phyloP scores from a whole-genome alignment of 1,140 invertebrate genomes.

The Heliconius himera region DNA sequence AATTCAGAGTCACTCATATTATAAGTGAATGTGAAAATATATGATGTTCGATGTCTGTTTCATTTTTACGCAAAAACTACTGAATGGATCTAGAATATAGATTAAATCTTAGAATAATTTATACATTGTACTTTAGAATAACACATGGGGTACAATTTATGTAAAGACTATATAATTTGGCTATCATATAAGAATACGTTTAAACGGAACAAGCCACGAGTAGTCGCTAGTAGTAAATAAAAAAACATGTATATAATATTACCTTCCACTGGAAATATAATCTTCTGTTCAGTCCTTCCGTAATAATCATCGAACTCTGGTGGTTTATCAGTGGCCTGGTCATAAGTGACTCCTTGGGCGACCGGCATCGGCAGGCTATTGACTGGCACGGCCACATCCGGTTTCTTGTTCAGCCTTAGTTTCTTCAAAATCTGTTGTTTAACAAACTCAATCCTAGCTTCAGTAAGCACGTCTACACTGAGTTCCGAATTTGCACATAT shows the following conservation, averaged over 20 bases:
- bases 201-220: too few species aligned
- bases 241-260: slow-evolving; percentile 19
- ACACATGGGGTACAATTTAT: too few species aligned
- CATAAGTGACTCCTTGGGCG: slow-evolving; percentile 83
- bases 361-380: slow-evolving; percentile 86
- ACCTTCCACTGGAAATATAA: slow-evolving; percentile 90
- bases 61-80: too few species aligned
- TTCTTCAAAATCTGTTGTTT: slow-evolving; percentile 92
- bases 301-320: slow-evolving; percentile 87
- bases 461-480: slow-evolving; percentile 68
- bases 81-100: too few species aligned
- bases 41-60: too few species aligned
- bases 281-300: slow-evolving; percentile 89
- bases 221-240: not conserved
- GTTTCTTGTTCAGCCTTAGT: slow-evolving; percentile 87
- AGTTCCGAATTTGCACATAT: slow-evolving; percentile 65
- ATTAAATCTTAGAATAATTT: too few species aligned
- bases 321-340: slow-evolving; percentile 71
- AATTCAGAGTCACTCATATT: too few species aligned
- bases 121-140: too few species aligned
- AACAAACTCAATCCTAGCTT: slow-evolving; percentile 87
- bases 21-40: too few species aligned
- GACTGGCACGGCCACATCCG: slow-evolving; percentile 77
- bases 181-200: too few species aligned
- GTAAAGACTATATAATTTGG: too few species aligned